Conservation (phyloP, 1,140 invertebrate species). For the Olivierus martensii region DNA sequence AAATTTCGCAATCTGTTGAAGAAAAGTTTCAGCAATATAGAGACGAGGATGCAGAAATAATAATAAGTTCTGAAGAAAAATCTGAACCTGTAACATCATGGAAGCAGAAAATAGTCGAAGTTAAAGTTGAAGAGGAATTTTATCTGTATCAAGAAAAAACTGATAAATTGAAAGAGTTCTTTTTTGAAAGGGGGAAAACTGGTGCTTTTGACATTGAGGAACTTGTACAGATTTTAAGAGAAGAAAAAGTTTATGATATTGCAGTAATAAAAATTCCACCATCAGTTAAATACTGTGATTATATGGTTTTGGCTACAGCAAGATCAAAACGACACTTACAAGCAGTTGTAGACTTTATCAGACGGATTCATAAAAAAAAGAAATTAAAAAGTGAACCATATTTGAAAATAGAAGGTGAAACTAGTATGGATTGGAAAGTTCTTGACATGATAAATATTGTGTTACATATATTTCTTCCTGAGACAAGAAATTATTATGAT, state of each 20-base stretch:
- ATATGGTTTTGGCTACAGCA: slow-evolving; percentile 61
- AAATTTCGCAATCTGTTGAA: no score
- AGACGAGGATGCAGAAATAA: no score
- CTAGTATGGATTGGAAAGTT: not conserved
- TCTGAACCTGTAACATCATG: no score
- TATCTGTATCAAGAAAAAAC: no score
- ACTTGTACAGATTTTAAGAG: slow-evolving; percentile 53
- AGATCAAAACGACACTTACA: slow-evolving; percentile 55
- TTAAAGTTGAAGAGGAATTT: no score
- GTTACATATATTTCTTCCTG: slow-evolving; percentile 66
- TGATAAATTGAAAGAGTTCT: no score
- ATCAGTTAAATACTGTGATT: slow-evolving; percentile 61
- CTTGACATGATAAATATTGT: slow-evolving; percentile 49
- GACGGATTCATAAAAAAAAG: not conserved
- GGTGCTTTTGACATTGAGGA: slow-evolving; percentile 81
- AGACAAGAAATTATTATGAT: slow-evolving; percentile 58
- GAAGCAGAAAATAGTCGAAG: no score
- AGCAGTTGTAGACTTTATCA: slow-evolving; percentile 58
- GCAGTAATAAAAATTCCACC: slow-evolving; percentile 62
- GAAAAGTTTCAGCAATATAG: no score
- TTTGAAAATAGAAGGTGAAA: not conserved
- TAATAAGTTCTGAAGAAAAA: no score
- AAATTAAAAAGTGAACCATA: not conserved
- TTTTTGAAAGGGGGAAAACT: slow-evolving; percentile 46
- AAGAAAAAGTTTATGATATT: slow-evolving; percentile 63